Evolutionary conservation across 2,888 invertebrate genomes (phyloP).

Genomic region (Oxycera nigricornis): DNA sequence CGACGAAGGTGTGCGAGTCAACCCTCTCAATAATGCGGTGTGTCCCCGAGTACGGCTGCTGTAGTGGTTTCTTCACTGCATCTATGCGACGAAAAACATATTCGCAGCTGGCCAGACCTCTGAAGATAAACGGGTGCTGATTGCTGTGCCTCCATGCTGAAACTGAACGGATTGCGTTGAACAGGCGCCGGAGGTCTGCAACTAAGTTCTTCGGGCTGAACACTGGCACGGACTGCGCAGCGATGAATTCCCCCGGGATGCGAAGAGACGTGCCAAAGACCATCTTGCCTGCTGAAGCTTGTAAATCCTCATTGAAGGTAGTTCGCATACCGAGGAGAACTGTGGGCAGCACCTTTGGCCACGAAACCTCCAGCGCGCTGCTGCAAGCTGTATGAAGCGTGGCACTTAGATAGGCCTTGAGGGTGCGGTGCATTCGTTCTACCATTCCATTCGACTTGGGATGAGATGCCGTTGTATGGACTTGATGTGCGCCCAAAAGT

Average conservation of each 20-base stretch:
- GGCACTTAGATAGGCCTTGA: too few species aligned
- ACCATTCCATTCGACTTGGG: too few species aligned
- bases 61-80: not conserved
- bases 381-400: too few species aligned
- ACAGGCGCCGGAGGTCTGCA: not conserved
- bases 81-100: too few species aligned
- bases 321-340: not conserved
- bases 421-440: too few species aligned
- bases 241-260: not conserved
- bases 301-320: not conserved
- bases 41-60: not conserved
- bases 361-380: too few species aligned
- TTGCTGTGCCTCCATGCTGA: not conserved
- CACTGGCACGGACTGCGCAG: not conserved
- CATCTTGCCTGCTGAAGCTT: not conserved
- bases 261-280: not conserved
- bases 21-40: not conserved
- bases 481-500: too few species aligned
- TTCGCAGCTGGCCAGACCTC: not conserved
- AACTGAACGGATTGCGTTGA: not conserved
- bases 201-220: not conserved
- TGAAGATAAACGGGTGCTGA: not conserved
- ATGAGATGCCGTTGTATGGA: too few species aligned
- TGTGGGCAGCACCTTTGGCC: too few species aligned
- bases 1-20: not conserved